Conservation (phyloP, 1,140 invertebrate genomes). For the Zaprionus africanus region DNA sequence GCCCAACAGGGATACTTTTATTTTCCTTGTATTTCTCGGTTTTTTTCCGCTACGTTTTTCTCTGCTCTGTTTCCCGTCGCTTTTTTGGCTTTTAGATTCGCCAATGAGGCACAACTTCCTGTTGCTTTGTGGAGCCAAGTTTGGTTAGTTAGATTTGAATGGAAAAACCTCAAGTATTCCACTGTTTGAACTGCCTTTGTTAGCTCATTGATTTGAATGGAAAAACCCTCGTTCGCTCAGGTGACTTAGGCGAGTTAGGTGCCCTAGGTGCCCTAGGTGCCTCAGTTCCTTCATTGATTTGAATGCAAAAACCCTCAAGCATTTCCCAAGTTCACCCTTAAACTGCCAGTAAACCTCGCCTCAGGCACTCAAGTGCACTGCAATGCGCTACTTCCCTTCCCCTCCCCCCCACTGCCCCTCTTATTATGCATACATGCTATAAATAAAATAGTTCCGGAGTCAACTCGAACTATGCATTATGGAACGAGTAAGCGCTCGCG, state of each 20-base stretch:
- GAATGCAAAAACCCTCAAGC: background rate
- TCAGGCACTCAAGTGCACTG: background rate
- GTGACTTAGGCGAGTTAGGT: no score
- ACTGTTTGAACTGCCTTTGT: no score
- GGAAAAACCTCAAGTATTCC: no score
- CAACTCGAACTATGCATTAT: background rate
- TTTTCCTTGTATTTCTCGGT: background rate
- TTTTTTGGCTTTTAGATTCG: no score
- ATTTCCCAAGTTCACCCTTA: no score
- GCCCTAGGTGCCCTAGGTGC: no score
- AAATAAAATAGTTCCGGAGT: background rate
- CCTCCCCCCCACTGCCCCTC: background rate
- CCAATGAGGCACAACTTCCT: no score
- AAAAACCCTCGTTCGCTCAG: no score
- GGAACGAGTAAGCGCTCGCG: background rate
- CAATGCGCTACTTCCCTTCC: background rate
- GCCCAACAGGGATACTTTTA: slow-evolving; percentile 11
- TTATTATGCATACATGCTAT: background rate
- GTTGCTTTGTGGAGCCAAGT: no score
- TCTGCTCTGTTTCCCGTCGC: background rate
- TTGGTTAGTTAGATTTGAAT: no score
- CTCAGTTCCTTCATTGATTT: background rate
- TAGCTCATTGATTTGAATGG: no score
- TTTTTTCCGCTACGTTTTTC: background rate
- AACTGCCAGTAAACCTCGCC: background rate